Evolutionary conservation across 2,888 invertebrate genomes (phyloP), one percentile per base, ranked within the genome.

Genomic region (Agrenia bidenticulata): DNA sequence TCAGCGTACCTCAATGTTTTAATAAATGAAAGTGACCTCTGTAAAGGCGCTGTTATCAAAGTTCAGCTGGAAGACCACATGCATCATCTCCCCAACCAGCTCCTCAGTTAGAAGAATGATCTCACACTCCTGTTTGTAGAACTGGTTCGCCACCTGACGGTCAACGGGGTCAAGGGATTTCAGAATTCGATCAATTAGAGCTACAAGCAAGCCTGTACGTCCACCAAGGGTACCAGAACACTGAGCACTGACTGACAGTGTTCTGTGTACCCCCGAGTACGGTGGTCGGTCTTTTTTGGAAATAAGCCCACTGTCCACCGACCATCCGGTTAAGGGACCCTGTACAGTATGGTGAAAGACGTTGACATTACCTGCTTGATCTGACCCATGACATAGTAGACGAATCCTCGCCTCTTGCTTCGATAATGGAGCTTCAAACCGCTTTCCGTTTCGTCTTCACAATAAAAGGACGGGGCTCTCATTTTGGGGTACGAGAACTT

Each of bases 31-130:
- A 39, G 19, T 59, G 26, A 72, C 90, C 56, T 91, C 83, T 0
- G 90, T 89, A 79, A 92, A 94, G 1, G 93, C 94, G 64, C 90
- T 85, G 81, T 97, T 97, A 82, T 96, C 94, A 79, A 97, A 97
- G 21, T 90, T 90, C 76, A 96, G 83, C 79, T 94, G 90, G 81
- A 96, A 94, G 37, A 94, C 93, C 32, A 95, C 94, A 80, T 96
- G 94, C 0, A 92, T 89, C 64, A 42, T 39, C 41, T 57, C 57
- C 4, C 42, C 89, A 5, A 91, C 85, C 26, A 91, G 83, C 79
- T 94, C 92, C 78, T 94, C 92, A 57, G 89, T 85, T 0, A 95
- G 83, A 65, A 97, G 82, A 78, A 94, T 92, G 78, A 97, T 94
- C 78, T 89, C 85, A 85, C 97, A 89, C 77, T 95, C 92, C 78